These are phyloP conservation scores for Nothocercus nigrocapillus DNA, from an alignment of 2,113 vertebrate genomes.

Conservation along the genomic window DNA sequence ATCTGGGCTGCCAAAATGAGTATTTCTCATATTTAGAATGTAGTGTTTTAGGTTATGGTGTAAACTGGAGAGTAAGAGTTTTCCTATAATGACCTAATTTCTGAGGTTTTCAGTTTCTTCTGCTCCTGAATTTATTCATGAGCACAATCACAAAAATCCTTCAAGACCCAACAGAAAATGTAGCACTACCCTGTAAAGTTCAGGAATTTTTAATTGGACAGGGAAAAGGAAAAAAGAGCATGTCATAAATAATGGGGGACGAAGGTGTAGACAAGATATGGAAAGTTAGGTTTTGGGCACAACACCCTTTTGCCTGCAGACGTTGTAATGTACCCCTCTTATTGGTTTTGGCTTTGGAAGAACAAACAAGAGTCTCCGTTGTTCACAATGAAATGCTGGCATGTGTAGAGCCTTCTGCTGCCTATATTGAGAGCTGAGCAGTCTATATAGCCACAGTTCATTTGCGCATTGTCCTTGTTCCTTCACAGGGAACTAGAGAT, in stretches of 20 bases:
- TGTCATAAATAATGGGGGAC: conserved; percentile 15
- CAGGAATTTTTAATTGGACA: conserved; percentile 42
- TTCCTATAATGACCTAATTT: not conserved
- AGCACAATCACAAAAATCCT: not conserved
- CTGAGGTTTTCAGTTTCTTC: not conserved
- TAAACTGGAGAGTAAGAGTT: not conserved
- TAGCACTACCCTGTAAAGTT: not conserved
- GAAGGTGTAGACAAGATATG: not conserved
- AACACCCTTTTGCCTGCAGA: not conserved
- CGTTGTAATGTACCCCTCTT: not conserved
- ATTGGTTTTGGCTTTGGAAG: not conserved
- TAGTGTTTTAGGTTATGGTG: not conserved
- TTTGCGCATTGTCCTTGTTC: not conserved
- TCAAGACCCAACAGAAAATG: conserved; percentile 13
- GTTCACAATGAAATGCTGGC: not conserved
- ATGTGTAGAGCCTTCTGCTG: not conserved
- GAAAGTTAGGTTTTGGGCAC: not conserved
- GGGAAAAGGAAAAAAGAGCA: not conserved
- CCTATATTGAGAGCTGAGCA: not conserved
- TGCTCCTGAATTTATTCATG: conserved; percentile 15
- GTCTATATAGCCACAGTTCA: no score
- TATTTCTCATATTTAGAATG: not conserved
- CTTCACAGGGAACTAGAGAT: not conserved
- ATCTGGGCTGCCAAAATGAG: not conserved
- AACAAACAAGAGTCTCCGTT: not conserved